Percentiles rank a stretch among this genome's conserved stretches.
Evolutionary conservation across 2,888 invertebrate genomes (phyloP).

Genomic region (Saturnia pavonia): DNA sequence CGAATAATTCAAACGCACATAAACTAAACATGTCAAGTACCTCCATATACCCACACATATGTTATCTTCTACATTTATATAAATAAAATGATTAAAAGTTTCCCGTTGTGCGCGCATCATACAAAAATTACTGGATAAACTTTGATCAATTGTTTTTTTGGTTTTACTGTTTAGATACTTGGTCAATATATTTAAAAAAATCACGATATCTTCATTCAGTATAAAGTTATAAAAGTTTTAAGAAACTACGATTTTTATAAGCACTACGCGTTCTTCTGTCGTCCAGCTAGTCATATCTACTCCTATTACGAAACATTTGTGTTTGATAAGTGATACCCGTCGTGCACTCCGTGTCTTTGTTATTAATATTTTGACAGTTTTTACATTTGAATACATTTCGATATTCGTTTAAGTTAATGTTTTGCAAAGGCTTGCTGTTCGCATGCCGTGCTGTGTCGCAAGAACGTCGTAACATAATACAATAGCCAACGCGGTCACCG

Average conservation of each 20-base stretch:
- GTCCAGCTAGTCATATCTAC: too few species aligned
- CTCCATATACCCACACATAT: neutral
- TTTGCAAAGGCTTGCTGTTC: slow-evolving; percentile 61
- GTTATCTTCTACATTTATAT: too few species aligned
- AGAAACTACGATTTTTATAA: too few species aligned
- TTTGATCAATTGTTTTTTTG: too few species aligned
- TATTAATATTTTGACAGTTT: slow-evolving; percentile 12
- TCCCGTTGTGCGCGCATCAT: too few species aligned
- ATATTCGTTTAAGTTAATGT: slow-evolving; percentile 47
- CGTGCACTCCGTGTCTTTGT: neutral
- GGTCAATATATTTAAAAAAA: too few species aligned
- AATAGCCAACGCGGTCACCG: slow-evolving; percentile 56
- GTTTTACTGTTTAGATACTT: too few species aligned
- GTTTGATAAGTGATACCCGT: neutral
- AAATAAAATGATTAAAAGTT: too few species aligned
- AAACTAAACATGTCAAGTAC: neutral
- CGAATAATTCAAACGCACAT: slow-evolving; percentile 21
- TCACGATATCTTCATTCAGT: too few species aligned
- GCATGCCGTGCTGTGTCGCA: slow-evolving; percentile 54
- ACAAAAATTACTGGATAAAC: too few species aligned
- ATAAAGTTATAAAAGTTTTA: too few species aligned
- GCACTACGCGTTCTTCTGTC: too few species aligned
- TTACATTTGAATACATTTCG: slow-evolving; percentile 26
- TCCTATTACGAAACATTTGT: neutral
- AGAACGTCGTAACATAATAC: slow-evolving; percentile 59